A percentile compares a stretch with the other conserved stretches of the same genome.
phyloP scores from a whole-genome alignment of 2,113 vertebrate genomes.

The Ptyas mucosa region DNA sequence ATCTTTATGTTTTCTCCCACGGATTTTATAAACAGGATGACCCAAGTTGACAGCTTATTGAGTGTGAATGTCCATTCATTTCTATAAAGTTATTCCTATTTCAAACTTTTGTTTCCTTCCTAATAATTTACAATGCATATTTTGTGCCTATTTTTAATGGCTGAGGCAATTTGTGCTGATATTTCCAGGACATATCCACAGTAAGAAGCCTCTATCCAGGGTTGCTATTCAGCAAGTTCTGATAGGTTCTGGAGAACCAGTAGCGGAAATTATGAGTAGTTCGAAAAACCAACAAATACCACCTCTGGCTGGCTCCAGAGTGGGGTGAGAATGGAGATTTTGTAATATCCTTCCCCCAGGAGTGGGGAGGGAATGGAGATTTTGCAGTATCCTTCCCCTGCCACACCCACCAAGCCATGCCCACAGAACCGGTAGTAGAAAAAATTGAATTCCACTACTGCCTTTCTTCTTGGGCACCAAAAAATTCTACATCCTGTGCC shows the following conservation, averaged over 20 bases:
- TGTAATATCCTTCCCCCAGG: no score
- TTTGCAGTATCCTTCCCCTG: no score
- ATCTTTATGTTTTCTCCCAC: not conserved
- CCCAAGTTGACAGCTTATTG: not conserved
- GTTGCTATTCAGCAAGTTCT: no score
- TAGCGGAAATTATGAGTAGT: no score
- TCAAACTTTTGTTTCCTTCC: not conserved
- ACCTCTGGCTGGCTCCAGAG: no score
- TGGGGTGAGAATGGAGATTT: no score
- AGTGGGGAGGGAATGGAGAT: no score
- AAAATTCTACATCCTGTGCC: not conserved
- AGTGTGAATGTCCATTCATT: not conserved
- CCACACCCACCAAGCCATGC: no score
- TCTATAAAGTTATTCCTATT: not conserved
- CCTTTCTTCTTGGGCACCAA: not conserved
- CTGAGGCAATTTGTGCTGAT: not conserved
- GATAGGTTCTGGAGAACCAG: no score
- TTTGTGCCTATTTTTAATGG: not conserved
- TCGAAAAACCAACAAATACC: no score
- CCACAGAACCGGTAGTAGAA: no score
- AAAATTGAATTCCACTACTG: no score
- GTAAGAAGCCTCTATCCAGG: not conserved
- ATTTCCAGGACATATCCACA: not conserved
- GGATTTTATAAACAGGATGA: not conserved
- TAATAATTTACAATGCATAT: not conserved